phyloP scores from a whole-genome alignment of 2,888 invertebrate species.

The Leucoma salicis region DNA sequence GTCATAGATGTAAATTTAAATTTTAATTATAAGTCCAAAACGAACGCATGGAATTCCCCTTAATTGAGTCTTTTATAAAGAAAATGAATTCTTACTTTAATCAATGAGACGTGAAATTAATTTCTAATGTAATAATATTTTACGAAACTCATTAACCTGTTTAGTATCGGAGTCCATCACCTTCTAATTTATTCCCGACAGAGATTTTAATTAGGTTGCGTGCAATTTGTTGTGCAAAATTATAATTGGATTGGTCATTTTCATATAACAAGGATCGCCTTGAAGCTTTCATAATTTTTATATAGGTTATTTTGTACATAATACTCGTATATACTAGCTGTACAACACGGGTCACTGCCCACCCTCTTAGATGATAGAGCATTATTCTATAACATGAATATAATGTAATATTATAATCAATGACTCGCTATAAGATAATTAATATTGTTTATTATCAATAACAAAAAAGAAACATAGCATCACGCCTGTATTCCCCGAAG shows the following conservation, averaged over 20 bases:
- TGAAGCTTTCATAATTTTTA: too few relatives aligned
- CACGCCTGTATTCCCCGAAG: too few relatives aligned
- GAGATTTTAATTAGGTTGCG: slow-evolving; percentile 24
- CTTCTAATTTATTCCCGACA: slow-evolving; percentile 21
- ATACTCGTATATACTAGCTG: too few relatives aligned
- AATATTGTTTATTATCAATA: too few relatives aligned
- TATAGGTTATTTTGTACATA: too few relatives aligned
- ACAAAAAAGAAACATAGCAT: too few relatives aligned
- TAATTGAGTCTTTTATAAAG: slow-evolving; percentile 17
- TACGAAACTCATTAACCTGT: slow-evolving; percentile 1
- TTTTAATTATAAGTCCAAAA: not conserved
- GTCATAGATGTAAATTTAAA: not conserved
- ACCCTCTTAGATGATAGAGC: too few relatives aligned
- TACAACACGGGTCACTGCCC: too few relatives aligned
- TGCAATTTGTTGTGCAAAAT: slow-evolving; percentile 7
- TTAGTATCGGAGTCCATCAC: slow-evolving; percentile 18
- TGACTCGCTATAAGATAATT: too few relatives aligned
- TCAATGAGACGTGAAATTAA: slow-evolving; percentile 17
- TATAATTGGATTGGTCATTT: slow-evolving; percentile 8
- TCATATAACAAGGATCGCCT: too few relatives aligned
- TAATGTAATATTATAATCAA: too few relatives aligned
- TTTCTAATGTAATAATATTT: slow-evolving; percentile 23
- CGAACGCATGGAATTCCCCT: not conserved
- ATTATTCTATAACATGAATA: too few relatives aligned
- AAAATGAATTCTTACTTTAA: slow-evolving; percentile 23